Evolutionary conservation across 2,113 vertebrate species (phyloP), one percentile per base, ranked within the genome.

Genomic region (Crypturellus undulatus): DNA sequence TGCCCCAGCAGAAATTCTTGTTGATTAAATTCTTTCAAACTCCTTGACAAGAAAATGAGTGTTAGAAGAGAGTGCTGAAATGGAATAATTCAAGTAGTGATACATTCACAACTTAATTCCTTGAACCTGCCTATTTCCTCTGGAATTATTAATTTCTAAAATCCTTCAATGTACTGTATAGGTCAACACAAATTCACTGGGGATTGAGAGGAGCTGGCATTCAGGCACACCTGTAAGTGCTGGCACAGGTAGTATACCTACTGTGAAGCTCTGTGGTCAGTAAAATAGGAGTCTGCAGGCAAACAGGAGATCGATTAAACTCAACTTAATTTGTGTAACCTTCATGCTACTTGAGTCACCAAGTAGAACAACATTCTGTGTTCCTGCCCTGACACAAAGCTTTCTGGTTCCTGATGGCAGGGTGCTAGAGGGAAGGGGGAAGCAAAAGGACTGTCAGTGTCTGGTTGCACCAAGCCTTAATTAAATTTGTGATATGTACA

Each of bases 51-150:
- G 58, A 91, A 90, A 90, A 70, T 71, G 14, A 56, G 25, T 60
- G 20, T 81, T 86, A 42, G 78, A 72, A 91, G 92, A 91, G 42
- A 28, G 36, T 89, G n/a, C 14, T 92, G 90, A 96, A 94, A 93
- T 42, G 0, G 26, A 93, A 43, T 90, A 13, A 92, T 84, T 94
- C 73, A 91, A 92, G 38, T 60, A 78, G 64, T 63, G 54, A 47
- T 80, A 58, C 54, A 40, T 79, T 92, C 83, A 90, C 38, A 73
- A 8, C 51, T 17, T 80, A 85, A 81, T 87, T 89, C 49, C 52
- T 83, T 91, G 58, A 84, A 24, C 60, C 36, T 90, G 5, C 36
- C 58, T 93, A 15, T 91, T 95, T 96, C 52, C 64, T 93, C 73
- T 26, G 36, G 36, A 51, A 25, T 92, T 69, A 87, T 6, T 84